Conservation (phyloP, 2,888 invertebrate species). For the Lathronympha strigana region DNA sequence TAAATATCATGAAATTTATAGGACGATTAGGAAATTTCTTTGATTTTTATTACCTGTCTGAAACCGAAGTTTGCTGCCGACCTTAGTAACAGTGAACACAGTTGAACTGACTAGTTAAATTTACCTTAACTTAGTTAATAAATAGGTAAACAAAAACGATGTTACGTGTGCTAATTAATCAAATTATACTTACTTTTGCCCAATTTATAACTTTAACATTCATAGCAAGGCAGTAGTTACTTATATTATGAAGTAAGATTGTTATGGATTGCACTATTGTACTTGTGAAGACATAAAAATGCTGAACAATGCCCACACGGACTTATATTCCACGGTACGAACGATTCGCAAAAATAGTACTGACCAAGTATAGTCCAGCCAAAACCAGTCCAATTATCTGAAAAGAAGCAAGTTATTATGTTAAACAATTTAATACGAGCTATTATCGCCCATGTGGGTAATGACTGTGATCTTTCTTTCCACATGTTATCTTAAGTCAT, state of each 20-base stretch:
- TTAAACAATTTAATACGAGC: too few species aligned
- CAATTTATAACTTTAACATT: too few species aligned
- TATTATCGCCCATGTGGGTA: too few species aligned
- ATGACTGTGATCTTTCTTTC: too few species aligned
- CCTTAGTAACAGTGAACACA: background rate
- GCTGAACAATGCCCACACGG: background rate
- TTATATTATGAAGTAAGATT: background rate
- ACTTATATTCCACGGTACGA: slow-evolving; percentile 88
- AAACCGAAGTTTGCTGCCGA: background rate
- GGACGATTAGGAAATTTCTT: too few species aligned
- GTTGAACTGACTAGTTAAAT: slow-evolving; percentile 14
- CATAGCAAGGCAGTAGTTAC: background rate
- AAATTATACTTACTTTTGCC: too few species aligned
- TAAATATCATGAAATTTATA: too few species aligned
- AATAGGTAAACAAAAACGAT: background rate
- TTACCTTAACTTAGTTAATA: slow-evolving; percentile 9
- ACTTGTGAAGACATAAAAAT: background rate
- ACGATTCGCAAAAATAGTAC: slow-evolving; percentile 90
- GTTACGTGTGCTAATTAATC: too few species aligned
- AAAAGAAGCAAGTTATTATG: slow-evolving; percentile 58
- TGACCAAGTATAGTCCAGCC: slow-evolving; percentile 88
- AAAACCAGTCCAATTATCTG: slow-evolving; percentile 91
- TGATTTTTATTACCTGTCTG: too few species aligned
- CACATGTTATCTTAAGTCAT: too few species aligned
- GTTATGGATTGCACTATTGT: background rate